phyloP scores from a whole-genome alignment of 2,888 invertebrate genomes.

The Noctua janthina region DNA sequence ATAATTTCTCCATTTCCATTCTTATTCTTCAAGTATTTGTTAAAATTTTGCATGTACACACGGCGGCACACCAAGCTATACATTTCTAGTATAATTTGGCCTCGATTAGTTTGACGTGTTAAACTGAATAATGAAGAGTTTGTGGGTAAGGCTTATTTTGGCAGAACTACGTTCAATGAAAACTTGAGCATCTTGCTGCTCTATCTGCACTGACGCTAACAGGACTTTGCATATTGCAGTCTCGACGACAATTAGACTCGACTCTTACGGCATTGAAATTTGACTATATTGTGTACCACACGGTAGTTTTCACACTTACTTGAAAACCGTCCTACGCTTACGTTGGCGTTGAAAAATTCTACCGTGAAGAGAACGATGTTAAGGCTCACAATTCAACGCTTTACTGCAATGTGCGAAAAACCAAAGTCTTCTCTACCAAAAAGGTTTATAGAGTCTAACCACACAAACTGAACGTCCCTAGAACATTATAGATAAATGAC shows the following conservation, averaged over 20 bases:
- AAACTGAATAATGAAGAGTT: too few species aligned
- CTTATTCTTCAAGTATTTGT: background rate
- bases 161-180: background rate
- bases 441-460: background rate
- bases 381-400: background rate
- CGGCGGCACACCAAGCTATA: too few species aligned
- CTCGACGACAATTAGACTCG: background rate
- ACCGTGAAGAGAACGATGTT: background rate
- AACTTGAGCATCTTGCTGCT: background rate
- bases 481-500: slow-evolving; percentile 42
- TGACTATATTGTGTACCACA: background rate
- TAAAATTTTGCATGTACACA: too few species aligned
- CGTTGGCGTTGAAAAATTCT: background rate
- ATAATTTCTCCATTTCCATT: background rate
- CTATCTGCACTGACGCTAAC: background rate
- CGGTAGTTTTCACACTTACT: background rate
- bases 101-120: too few species aligned
- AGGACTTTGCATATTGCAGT: background rate
- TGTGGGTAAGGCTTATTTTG: background rate
- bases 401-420: background rate
- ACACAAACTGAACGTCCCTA: slow-evolving; percentile 48
- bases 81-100: too few species aligned
- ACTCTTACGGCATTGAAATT: background rate
- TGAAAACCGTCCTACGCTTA: background rate
- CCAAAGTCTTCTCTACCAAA: background rate